Base-by-base conservation (phyloP, 2,888 invertebrate species). In the Philhelius pedissequus region DNA sequence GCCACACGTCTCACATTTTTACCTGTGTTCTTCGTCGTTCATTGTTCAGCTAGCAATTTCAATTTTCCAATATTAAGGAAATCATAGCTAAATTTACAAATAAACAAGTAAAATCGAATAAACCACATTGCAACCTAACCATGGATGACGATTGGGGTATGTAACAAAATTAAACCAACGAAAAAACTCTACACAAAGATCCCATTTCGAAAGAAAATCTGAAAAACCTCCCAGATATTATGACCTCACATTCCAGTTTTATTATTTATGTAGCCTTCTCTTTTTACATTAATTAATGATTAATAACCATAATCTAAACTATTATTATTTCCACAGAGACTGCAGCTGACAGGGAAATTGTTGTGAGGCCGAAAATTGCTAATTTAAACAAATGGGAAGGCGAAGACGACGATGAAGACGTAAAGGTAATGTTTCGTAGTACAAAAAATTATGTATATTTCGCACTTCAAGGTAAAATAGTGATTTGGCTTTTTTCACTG, bases 321-420 rank as follows among this genome's bases (percentile, higher is more conserved):
- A 40, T 11, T 43, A 56, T 38, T 58, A 38, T 8, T 54, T 74
- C 86, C 83, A 27, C 70, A 92, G 91, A 92, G 89, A 88, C 90
- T 87, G 89, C 89, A 86, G 92, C 91, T 35, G 90, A 91, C 56
- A 88, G 89, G 56, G 96, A 96, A 89, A 95, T 95, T 88, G 94
- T 95, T 91, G 94, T 95, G 91, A 94, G 94, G 90, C 95, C 95
- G 89, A 94, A 94, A 92, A 92, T 93, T 87, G 93, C 94, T 89
- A 90, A 89, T 86, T 88, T 93, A 79, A 96, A 95, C 92, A 96
- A 94, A 93, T 97, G 97, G 97, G 96, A 96, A 91, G 97, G 96
- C 88, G 97, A 97, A 90, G 97, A 97, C 91, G 96, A 96, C 90
- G 97, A 97, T 76, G 96, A 97, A 69, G 95, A 94, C 88, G 96